Evolutionary conservation across 2,113 vertebrate genomes (phyloP), one percentile per base, ranked within the genome.

Genomic region (Hippocampus barbouri): DNA sequence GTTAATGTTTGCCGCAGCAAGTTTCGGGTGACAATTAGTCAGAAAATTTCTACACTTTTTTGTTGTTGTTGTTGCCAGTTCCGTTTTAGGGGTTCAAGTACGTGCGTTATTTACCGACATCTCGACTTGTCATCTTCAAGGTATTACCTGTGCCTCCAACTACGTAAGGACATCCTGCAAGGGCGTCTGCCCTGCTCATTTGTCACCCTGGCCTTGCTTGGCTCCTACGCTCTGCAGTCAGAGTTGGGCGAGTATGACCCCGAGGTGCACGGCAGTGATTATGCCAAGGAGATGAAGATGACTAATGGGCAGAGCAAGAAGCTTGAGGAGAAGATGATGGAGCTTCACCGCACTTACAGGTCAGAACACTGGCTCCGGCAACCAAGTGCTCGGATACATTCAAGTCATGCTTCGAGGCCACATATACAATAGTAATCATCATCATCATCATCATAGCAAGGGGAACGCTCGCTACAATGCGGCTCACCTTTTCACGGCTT

Each of bases 321-420:
- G 80, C 95, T 99, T 4, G 96, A 98, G 86, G 95, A 96, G 75
- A 99, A 99, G 80, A 94, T 99, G 85, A 93, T 93, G 91, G 96
- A 99, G 81, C 93, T 99, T 59, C 97, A 99, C 83, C 96, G 90
- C 74, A 96, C 96, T 0, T 98, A 99, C 79, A 96, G 94, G 97
- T 98, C 23, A 79, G 71, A 70, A 23, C 12, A 16, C 1, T 64
- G 4, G 20, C 25, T 25, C 25, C 25, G 25, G 25, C 25, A 27
- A 27, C 2, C 27, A 49, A 69, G 47, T 38, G 61, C 34, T 63
- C 16, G 11, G 59, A 61, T 34, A 2, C 34, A 34, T 61, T 20
- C 18, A 34, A 61, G 27, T 34, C 11, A 16, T 7, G 27, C 30
- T 18, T 34, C 3, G 15, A 12, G 23, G 25, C 12, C 2, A 56